A percentile compares a stretch with the other conserved stretches of the same genome.
phyloP scores from a whole-genome alignment of 30 jellyfish, hydroid and myxozoan genomes.

The Aurelia aurita region DNA sequence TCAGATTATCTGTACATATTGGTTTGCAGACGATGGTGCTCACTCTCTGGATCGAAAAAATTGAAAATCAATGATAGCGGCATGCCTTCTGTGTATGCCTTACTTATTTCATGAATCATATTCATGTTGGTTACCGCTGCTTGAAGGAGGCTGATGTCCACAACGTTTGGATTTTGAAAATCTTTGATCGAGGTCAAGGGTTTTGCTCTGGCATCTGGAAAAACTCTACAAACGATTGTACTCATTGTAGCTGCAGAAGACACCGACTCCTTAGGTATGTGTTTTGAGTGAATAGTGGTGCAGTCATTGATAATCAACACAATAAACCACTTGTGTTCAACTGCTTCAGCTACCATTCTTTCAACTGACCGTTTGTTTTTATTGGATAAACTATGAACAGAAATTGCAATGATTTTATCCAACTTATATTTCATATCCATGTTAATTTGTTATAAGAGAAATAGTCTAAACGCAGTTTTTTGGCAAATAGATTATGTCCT shows the following conservation, averaged over 20 bases:
- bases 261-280: background rate
- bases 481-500: no score
- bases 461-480: no score
- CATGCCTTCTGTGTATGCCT: background rate
- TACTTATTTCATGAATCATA: background rate
- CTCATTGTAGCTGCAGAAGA: background rate
- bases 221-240: background rate
- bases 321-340: slow-evolving; percentile 2
- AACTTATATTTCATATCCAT: no score
- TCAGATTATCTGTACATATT: background rate
- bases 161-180: background rate
- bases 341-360: slow-evolving; percentile 8
- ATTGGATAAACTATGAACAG: background rate
- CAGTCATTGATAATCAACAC: slow-evolving; percentile 17
- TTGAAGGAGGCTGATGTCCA: background rate
- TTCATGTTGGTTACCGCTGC: background rate
- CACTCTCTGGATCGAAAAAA: background rate
- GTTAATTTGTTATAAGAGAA: no score
- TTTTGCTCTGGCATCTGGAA: background rate
- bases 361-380: slow-evolving; percentile 5
- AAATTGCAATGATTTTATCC: background rate
- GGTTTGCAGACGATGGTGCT: background rate
- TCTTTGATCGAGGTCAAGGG: background rate
- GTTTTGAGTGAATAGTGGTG: slow-evolving; percentile 23
- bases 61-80: background rate